phyloP scores from a whole-genome alignment of 1,140 invertebrate genomes.

The Drosophila willistoni region DNA sequence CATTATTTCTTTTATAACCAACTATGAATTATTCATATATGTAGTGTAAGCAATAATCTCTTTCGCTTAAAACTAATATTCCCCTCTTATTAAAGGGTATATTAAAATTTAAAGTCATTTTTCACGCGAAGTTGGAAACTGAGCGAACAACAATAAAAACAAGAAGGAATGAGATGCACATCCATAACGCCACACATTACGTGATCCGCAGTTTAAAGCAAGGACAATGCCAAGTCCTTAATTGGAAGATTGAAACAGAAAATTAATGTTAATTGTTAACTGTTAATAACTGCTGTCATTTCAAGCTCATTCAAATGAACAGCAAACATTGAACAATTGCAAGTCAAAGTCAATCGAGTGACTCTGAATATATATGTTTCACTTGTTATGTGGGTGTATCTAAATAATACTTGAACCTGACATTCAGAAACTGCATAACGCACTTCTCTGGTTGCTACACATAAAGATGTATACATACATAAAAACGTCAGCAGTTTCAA shows the following conservation, averaged over 20 bases:
- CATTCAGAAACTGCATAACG: slow-evolving; percentile 58
- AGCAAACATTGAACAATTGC: slow-evolving; percentile 49
- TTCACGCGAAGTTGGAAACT: too few relatives aligned
- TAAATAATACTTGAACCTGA: slow-evolving; percentile 73
- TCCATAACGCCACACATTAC: neutral
- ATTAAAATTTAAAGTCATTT: too few relatives aligned
- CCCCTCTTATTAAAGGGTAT: too few relatives aligned
- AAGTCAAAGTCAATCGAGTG: slow-evolving; percentile 71
- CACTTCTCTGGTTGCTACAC: slow-evolving; percentile 12
- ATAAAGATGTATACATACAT: neutral
- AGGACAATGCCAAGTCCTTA: slow-evolving; percentile 72
- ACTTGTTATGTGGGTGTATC: slow-evolving; percentile 57
- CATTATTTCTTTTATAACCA: neutral
- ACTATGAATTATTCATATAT: too few relatives aligned
- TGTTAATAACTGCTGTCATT: slow-evolving; percentile 37
- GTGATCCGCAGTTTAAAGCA: slow-evolving; percentile 25
- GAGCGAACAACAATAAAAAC: neutral
- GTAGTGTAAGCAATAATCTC: too few relatives aligned
- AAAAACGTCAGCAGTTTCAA: slow-evolving; percentile 50
- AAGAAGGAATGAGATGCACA: neutral
- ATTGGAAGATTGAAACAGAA: slow-evolving; percentile 43
- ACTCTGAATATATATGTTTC: slow-evolving; percentile 26
- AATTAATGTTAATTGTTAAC: slow-evolving; percentile 70
- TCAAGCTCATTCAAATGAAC: slow-evolving; percentile 56
- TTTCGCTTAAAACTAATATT: too few relatives aligned